Percentiles rank a stretch among this genome's conserved stretches.
These are phyloP conservation scores for Parnassius smintheus DNA, from an alignment of 2,888 invertebrate species.

Conservation along the genomic window DNA sequence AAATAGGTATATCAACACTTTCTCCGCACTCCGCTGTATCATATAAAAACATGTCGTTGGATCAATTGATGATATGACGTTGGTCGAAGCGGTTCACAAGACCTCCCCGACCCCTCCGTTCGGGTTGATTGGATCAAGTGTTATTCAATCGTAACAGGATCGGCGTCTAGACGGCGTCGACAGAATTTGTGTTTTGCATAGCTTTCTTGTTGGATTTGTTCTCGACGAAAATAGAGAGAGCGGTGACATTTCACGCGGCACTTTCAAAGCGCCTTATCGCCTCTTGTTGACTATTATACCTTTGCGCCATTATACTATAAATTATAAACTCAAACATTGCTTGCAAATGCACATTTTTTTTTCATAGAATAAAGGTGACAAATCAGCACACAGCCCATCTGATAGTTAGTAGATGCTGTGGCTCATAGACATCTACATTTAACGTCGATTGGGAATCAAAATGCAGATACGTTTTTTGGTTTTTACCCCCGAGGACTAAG, in stretches of 20 bases:
- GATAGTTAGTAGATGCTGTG: too few species aligned
- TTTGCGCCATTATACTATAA: conserved; percentile 8
- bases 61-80: conserved; percentile 59
- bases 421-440: too few species aligned
- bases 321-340: background rate
- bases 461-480: too few species aligned
- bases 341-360: background rate
- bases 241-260: conserved; percentile 68
- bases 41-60: conserved; percentile 43
- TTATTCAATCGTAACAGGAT: conserved; percentile 74
- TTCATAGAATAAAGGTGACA: too few species aligned
- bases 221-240: conserved; percentile 72
- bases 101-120: conserved; percentile 69
- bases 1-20: conserved; percentile 38
- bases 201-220: conserved; percentile 73
- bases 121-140: conserved; percentile 77
- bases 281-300: conserved; percentile 18
- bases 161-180: conserved; percentile 75
- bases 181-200: conserved; percentile 74
- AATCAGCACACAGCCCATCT: too few species aligned
- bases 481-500: too few species aligned
- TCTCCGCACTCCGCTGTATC: conserved; percentile 39
- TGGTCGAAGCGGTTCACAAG: conserved; percentile 47
- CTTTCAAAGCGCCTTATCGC: conserved; percentile 32
- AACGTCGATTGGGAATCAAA: too few species aligned